Base-by-base conservation (phyloP, 1,140 invertebrate genomes). In the Pygmarrhopalites habei region DNA sequence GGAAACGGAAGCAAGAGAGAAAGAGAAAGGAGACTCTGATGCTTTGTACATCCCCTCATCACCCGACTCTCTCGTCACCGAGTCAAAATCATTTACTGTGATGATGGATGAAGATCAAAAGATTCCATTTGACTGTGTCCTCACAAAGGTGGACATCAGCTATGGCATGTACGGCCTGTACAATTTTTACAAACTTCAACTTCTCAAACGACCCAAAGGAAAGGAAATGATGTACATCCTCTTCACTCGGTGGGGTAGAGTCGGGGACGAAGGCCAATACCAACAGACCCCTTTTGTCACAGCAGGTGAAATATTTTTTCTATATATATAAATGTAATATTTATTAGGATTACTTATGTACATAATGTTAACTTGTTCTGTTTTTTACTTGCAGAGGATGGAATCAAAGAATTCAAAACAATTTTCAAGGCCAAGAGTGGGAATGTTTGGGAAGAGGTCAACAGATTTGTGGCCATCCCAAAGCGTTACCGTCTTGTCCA, bases 111-210 rank as follows among this genome's bases (percentile, higher is more conserved):
- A 58, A 3, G 66, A 71, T 15, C 65, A 71, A 59, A 68, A 74
- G 26, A 65, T 76, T 58, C 74, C 76, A 0, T 81, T 75, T 71
- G 76, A 80, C 71, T 72, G 76, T 3, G 72, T 79, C 10, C 62
- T 82, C 57, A 79, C 76, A 10, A 80, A 80, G 66, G 76, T 81
- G 17, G 79, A 81, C 70, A 70, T 80, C 1, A 68, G 66, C 26
- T 72, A 71, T 64, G 76, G 79, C 21, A 49, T 66, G 5, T 77
- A 72, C 68, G 79, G 79, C 62, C 73, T 79, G 57, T 80, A 80
- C 71, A 81, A 80, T 72, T 82, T 80, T 71, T 82, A 82, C 64
- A 79, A 79, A 66, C 78, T 82, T 75, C 80, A 82, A 75, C 71
- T 78, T 21, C 51, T 69, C 23, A 58, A 63, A 26, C 65, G 81